Conservation (phyloP, 1,140 invertebrate species). For the Pseudoatta argentina region DNA sequence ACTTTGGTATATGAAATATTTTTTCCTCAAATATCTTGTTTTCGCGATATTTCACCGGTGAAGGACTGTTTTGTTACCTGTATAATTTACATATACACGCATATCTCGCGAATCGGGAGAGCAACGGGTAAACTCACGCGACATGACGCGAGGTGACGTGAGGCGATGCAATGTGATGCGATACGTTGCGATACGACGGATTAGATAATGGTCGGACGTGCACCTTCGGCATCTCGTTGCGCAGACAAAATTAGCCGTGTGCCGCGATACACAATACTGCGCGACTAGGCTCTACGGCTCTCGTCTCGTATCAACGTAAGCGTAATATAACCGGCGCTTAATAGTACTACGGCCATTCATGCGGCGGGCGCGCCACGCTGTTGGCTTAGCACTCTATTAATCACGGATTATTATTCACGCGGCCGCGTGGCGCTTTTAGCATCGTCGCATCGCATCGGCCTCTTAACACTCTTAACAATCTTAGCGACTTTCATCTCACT, state of each 20-base stretch:
- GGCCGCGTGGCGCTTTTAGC: conserved; percentile 79
- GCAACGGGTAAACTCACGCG: not conserved
- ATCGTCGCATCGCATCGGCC: conserved; percentile 9
- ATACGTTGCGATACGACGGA: not conserved
- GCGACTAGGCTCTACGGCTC: not conserved
- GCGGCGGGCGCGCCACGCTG: conserved; percentile 71
- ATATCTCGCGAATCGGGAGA: not conserved
- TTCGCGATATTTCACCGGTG: no score
- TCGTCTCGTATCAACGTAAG: conserved; percentile 61
- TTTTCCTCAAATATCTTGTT: no score
- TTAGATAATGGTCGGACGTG: conserved; percentile 37
- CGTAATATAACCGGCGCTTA: conserved; percentile 73
- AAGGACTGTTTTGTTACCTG: no score
- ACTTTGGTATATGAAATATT: no score
- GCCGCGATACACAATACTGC: conserved; percentile 55
- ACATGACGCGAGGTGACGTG: not conserved
- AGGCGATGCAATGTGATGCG: not conserved
- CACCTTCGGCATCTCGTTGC: conserved; percentile 50
- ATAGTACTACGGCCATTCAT: conserved; percentile 80
- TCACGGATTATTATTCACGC: conserved; percentile 84
- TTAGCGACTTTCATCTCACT: conserved; percentile 75
- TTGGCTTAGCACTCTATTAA: conserved; percentile 82
- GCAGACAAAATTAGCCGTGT: conserved; percentile 54
- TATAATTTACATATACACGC: not conserved
- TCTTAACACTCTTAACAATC: not conserved